Evolutionary conservation across 1,140 invertebrate species (phyloP).

Genomic region (Rhyacophila brunnea): DNA sequence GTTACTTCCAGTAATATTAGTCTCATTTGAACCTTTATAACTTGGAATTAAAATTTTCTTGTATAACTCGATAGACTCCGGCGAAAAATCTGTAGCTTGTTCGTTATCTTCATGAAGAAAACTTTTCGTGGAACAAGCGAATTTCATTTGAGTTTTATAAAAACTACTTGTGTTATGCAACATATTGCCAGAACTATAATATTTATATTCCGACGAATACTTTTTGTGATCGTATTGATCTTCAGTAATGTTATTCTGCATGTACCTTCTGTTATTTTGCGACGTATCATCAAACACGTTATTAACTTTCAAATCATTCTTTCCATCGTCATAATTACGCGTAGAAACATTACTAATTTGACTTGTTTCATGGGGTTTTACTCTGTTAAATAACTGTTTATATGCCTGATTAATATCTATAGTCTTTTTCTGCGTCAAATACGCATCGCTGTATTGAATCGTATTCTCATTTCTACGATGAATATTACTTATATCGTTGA

Average conservation of each 20-base stretch:
- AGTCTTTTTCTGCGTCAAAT: conserved; percentile 7
- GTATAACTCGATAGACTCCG: conserved; percentile 27
- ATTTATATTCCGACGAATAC: background rate
- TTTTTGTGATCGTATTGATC: background rate
- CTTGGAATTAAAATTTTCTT: conserved; percentile 27
- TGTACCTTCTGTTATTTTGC: background rate
- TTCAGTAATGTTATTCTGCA: background rate
- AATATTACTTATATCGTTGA: background rate
- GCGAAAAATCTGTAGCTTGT: conserved; percentile 1
- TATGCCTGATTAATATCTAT: conserved; percentile 14
- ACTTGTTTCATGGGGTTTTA: background rate
- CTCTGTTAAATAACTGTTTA: conserved; percentile 6
- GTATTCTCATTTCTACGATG: background rate
- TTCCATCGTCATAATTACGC: background rate
- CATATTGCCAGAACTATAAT: no score
- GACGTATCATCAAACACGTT: background rate
- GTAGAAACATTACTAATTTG: no score
- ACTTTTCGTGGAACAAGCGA: background rate
- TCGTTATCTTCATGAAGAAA: background rate
- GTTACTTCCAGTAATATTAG: no score
- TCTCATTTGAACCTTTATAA: conserved; percentile 15
- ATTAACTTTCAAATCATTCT: background rate
- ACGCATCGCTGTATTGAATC: background rate
- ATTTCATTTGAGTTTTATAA: no score
- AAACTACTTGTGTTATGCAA: no score